Evolutionary conservation across 2,113 vertebrate genomes (phyloP).

Genomic region (Thomomys bottae): DNA sequence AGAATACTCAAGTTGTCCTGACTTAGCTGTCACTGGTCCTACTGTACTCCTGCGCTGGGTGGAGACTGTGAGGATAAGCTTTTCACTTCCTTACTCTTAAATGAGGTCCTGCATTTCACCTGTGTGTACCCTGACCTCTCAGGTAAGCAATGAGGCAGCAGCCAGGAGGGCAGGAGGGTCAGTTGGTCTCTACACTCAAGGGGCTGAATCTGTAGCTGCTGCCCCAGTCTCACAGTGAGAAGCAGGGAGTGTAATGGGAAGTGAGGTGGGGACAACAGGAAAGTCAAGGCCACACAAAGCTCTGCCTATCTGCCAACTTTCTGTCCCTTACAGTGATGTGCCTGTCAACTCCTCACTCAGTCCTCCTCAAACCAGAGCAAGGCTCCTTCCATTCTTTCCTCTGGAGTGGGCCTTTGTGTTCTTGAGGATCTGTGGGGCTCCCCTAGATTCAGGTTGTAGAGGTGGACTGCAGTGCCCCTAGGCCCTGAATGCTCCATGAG

Average conservation of each 20-base stretch:
- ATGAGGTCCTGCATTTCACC: constrained; percentile 44
- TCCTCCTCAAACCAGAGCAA: constrained; percentile 55
- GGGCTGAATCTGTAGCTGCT: constrained; percentile 74
- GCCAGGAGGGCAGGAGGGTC: neutral
- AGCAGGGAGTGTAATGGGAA: neutral
- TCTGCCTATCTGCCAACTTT: constrained; percentile 61
- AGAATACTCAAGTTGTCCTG: constrained; percentile 55
- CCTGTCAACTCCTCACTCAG: constrained; percentile 52
- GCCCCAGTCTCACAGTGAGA: neutral
- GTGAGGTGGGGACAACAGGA: neutral
- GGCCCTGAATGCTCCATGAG: constrained; percentile 79
- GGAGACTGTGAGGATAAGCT: constrained; percentile 40
- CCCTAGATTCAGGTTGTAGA: constrained; percentile 54
- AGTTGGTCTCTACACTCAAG: constrained; percentile 58
- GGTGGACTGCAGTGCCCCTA: constrained; percentile 68
- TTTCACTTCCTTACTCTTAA: constrained; percentile 61
- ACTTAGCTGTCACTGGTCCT: constrained; percentile 54
- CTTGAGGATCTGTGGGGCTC: neutral
- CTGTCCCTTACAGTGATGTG: neutral
- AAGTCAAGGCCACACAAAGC: constrained; percentile 53
- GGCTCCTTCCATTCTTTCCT: constrained; percentile 53
- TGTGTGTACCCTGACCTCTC: constrained; percentile 2
- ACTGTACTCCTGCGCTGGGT: constrained; percentile 48
- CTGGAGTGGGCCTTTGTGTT: constrained; percentile 76
- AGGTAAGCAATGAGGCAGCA: constrained; percentile 69